A percentile compares a stretch with the other conserved stretches of the same genome.
phyloP scores from a whole-genome alignment of 2,113 vertebrate genomes.

The Heterocephalus glaber region DNA sequence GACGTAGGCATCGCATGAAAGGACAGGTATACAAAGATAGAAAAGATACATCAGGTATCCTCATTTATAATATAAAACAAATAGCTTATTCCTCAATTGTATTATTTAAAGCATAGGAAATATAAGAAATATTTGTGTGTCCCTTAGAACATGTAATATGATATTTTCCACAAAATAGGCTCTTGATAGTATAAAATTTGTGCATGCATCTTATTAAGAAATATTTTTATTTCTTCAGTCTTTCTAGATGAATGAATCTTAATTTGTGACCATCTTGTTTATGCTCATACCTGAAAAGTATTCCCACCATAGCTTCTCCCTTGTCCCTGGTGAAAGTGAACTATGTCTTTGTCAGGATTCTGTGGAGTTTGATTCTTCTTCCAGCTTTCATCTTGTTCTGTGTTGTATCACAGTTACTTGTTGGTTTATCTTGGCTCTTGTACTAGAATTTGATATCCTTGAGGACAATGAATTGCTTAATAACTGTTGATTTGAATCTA shows the following conservation, averaged over 20 bases:
- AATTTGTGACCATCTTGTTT: background rate
- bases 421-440: slow-evolving; percentile 28
- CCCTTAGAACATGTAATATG: background rate
- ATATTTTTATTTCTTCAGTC: background rate
- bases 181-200: background rate
- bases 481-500: slow-evolving; percentile 7
- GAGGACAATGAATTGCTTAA: background rate
- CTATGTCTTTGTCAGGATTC: background rate
- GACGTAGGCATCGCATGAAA: background rate
- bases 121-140: background rate
- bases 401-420: background rate
- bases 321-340: background rate
- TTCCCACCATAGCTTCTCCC: background rate
- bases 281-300: background rate
- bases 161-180: background rate
- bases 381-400: background rate
- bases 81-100: background rate
- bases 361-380: background rate
- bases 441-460: background rate
- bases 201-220: background rate
- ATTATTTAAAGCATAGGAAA: background rate
- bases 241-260: background rate
- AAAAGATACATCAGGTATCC: background rate
- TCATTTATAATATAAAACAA: background rate
- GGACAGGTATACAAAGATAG: background rate